Evolutionary conservation across 2,888 invertebrate species (phyloP).

Genomic region (Autographa pulchrina): DNA sequence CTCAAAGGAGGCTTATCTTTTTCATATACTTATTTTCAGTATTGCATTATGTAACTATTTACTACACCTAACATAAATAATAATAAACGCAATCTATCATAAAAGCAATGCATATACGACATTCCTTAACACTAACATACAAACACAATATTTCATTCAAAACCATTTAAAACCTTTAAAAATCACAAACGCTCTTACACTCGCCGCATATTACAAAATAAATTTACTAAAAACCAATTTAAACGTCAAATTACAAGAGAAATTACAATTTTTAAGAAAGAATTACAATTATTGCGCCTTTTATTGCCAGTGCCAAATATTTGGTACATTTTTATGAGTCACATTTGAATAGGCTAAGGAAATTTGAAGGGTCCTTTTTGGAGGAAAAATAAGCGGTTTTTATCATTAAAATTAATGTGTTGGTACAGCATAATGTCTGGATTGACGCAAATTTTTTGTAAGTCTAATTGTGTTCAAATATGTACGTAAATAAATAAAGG

Average conservation of each 20-base stretch:
- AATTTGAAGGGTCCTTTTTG: constrained; percentile 68
- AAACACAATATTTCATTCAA: constrained; percentile 16
- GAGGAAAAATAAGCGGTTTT: constrained; percentile 75
- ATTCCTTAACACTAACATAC: not conserved
- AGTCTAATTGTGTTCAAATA: not conserved
- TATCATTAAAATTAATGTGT: constrained; percentile 87
- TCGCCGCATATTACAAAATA: constrained; percentile 46
- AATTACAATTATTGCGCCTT: constrained; percentile 80
- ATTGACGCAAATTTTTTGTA: constrained; percentile 24
- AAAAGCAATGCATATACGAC: too few species aligned
- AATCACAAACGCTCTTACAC: constrained; percentile 17
- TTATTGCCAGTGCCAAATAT: constrained; percentile 77
- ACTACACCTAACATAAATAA: too few species aligned
- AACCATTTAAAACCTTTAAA: constrained; percentile 15
- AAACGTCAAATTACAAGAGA: constrained; percentile 78
- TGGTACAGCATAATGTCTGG: constrained; percentile 67
- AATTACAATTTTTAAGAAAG: constrained; percentile 78
- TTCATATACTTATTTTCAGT: too few species aligned
- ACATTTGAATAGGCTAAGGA: constrained; percentile 79
- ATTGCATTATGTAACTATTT: too few species aligned
- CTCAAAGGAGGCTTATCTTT: too few species aligned
- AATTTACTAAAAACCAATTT: constrained; percentile 70
- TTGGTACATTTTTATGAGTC: constrained; percentile 78
- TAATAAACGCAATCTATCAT: too few species aligned
- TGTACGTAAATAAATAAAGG: too few species aligned